phyloP scores from a whole-genome alignment of 2,113 vertebrate genomes.

The Pseudopipra pipra region DNA sequence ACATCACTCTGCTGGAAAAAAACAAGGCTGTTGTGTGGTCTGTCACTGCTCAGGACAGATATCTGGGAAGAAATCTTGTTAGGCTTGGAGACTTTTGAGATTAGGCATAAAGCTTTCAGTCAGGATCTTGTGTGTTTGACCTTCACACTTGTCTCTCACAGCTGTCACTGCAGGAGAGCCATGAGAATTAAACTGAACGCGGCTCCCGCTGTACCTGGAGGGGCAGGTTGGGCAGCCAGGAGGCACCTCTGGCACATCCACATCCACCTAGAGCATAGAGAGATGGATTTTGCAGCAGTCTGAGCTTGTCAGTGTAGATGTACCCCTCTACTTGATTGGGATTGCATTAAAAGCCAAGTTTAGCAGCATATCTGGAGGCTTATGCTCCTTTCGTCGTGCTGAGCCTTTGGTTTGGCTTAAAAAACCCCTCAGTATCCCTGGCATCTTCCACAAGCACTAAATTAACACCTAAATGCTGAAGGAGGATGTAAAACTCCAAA shows the following conservation, averaged over 20 bases:
- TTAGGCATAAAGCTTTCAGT: background rate
- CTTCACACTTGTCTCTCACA: background rate
- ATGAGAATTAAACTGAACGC: accelerated
- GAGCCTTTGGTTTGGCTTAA: background rate
- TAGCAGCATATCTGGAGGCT: background rate
- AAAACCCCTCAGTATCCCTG: background rate
- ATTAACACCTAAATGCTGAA: background rate
- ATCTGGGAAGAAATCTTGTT: background rate
- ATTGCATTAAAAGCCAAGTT: too few species aligned
- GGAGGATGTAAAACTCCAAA: background rate
- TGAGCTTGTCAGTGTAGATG: accelerated
- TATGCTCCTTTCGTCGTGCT: background rate
- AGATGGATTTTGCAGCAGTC: background rate
- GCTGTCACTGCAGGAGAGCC: background rate
- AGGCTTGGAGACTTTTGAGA: background rate
- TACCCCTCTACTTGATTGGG: background rate
- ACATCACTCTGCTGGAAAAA: background rate
- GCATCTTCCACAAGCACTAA: background rate
- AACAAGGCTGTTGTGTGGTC: background rate
- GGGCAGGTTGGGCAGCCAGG: background rate
- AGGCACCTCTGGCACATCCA: background rate
- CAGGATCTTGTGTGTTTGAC: background rate
- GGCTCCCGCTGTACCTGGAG: background rate
- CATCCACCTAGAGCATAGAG: background rate
- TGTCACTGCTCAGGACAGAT: background rate